Base-by-base conservation (phyloP, 2,888 invertebrate genomes). In the Teleiodes luculella region DNA sequence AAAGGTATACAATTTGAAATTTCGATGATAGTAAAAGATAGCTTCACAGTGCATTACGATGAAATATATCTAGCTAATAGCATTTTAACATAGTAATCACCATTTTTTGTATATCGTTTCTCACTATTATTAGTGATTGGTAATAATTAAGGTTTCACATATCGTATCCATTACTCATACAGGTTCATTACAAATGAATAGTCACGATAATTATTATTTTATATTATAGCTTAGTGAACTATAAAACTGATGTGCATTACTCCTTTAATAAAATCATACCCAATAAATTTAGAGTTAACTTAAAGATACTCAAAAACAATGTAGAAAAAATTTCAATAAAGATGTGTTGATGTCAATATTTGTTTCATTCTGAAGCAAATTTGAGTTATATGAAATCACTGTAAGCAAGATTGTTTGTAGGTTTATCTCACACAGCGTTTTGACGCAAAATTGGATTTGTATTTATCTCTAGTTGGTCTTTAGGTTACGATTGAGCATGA, bases 201-300 rank as follows among this genome's bases (percentile, higher is more conserved):
- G 39, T 41, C 52, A 57, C 53, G 54, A 54, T 16, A 53, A 39
- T 50, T 55, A 31, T 30, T 55, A 50, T 57, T 56, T 49, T 59
- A 57, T 45, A 57, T 49, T 59, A 57, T 45, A 57, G 58, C 50
- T 57, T 74, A 71, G 59, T 57, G 50, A 67, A 65, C 67, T n/a
- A n/a, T n/a, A n/a, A 66, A 66, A 64, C 53, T 35, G 28, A 59
- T 67, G 60, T 75, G 65, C 78, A 78, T 83, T 82, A 41, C 39
- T 20, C 39, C 39, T 43, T 28, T n/a, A 43, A 74, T 73, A 67
- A 72, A 74, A 65, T 77, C 76, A 79, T 85, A 86, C 89, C 89
- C 89, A 89, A 89, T 89, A 88, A 89, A 88, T 88, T 88, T 89
- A 87, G 86, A 78, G 77, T 68, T 78, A 70, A 77, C 80, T 80